Evolutionary conservation across 2,888 invertebrate species (phyloP).

Genomic region (Ephialtes manifestator): DNA sequence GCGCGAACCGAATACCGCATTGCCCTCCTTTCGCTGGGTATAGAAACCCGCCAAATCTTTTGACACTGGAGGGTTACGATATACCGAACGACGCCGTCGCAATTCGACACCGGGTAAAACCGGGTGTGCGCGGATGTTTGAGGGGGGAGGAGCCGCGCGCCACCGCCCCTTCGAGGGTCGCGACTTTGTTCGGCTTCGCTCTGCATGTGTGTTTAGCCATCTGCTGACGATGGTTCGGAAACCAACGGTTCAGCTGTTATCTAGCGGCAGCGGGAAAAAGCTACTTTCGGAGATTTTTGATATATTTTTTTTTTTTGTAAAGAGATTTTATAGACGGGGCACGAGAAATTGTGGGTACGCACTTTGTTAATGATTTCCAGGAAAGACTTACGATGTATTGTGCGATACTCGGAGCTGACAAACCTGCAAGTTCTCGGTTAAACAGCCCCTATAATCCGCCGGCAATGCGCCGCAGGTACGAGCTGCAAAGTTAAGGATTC

Average conservation of each 20-base stretch:
- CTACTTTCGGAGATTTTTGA: no score
- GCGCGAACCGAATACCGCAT: no score
- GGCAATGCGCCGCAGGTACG: slow-evolving; percentile 1
- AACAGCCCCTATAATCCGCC: neutral
- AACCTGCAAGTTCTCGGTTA: neutral
- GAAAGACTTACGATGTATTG: neutral
- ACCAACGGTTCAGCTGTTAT: slow-evolving; percentile 38
- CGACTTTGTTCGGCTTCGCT: slow-evolving; percentile 52
- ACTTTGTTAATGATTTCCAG: neutral
- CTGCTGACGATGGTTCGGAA: neutral
- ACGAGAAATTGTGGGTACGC: neutral
- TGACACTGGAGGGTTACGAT: slow-evolving; percentile 30
- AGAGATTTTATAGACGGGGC: neutral
- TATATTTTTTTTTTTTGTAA: neutral
- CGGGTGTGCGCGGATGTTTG: slow-evolving; percentile 43
- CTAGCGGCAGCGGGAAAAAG: neutral
- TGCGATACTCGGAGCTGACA: neutral
- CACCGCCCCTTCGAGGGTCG: slow-evolving; percentile 74
- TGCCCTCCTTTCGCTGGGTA: neutral
- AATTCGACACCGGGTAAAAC: slow-evolving; percentile 43
- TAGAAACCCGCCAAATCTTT: slow-evolving; percentile 53
- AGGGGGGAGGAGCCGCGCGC: slow-evolving; percentile 76
- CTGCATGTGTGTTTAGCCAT: slow-evolving; percentile 42
- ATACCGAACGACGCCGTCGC: slow-evolving; percentile 5
- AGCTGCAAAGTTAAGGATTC: slow-evolving; percentile 8